Evolutionary conservation across 2,113 vertebrate genomes (phyloP).

Genomic region (Craseonycteris thonglongyai): DNA sequence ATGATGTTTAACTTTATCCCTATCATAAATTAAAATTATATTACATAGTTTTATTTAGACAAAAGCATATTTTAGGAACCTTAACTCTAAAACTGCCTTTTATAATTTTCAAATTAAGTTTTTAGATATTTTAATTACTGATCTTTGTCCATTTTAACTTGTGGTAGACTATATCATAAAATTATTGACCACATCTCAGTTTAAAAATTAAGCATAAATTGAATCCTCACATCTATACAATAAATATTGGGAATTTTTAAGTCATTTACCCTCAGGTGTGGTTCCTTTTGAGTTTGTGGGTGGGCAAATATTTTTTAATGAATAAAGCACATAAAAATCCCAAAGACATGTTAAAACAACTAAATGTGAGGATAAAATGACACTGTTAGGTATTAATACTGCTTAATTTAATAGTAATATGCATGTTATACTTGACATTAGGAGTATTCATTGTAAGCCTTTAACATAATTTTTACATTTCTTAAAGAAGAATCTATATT

Average conservation of each 20-base stretch:
- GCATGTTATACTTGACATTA: neutral
- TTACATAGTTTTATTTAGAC: neutral
- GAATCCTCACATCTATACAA: neutral
- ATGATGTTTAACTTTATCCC: neutral
- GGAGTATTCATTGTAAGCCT: neutral
- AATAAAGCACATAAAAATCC: neutral
- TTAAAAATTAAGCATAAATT: slow-evolving; percentile 43
- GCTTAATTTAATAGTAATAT: neutral
- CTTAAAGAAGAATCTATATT: neutral
- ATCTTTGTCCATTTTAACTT: slow-evolving; percentile 42
- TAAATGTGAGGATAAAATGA: neutral
- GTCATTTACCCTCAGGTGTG: neutral
- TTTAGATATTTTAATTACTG: slow-evolving; percentile 42
- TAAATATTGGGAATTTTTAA: neutral
- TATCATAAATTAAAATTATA: neutral
- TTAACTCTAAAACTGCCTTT: slow-evolving; percentile 3
- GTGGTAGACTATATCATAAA: slow-evolving; percentile 18
- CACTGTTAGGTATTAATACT: neutral
- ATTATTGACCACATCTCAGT: slow-evolving; percentile 29
- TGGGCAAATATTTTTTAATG: neutral
- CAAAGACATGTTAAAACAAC: neutral
- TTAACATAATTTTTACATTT: slow-evolving; percentile 9
- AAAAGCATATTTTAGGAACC: neutral
- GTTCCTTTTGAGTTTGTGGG: neutral
- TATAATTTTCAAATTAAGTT: slow-evolving; percentile 30